phyloP scores from a whole-genome alignment of 2,797 vertebrate genomes.

The Sebastes alutus region DNA sequence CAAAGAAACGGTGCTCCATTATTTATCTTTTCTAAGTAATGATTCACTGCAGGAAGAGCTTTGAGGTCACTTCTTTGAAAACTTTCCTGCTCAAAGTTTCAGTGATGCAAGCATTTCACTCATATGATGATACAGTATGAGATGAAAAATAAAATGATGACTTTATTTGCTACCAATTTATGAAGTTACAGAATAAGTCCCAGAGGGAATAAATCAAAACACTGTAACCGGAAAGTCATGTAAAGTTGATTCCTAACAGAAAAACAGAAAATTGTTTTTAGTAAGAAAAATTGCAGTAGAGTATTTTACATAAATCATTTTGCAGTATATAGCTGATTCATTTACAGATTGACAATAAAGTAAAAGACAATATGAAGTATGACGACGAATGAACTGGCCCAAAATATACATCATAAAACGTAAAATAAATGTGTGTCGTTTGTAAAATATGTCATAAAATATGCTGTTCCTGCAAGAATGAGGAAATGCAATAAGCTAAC shows the following conservation, averaged over 20 bases:
- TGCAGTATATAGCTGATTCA: not conserved
- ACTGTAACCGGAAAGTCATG: not conserved
- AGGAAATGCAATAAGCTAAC: not conserved
- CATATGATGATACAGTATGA: not conserved
- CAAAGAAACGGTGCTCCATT: conserved; percentile 16
- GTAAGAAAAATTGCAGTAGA: not conserved
- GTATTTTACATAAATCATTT: not conserved
- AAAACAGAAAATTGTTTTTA: not conserved
- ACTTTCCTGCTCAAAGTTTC: conserved; percentile 12
- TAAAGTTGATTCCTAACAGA: not conserved
- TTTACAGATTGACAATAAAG: not conserved
- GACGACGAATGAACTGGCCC: too few species aligned
- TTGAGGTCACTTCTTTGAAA: conserved; percentile 31
- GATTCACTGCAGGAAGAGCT: conserved; percentile 13
- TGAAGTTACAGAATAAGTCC: not conserved
- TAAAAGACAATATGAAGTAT: too few species aligned
- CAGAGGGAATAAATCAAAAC: not conserved
- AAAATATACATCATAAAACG: not conserved
- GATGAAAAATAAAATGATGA: not conserved
- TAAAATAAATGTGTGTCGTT: not conserved
- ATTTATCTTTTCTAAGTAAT: conserved; percentile 23
- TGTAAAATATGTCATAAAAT: not conserved
- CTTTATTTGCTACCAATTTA: conserved; percentile 1
- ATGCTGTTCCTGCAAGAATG: not conserved
- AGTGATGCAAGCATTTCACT: conserved; percentile 25